Conservation (phyloP, 2,113 vertebrate species). For the Cettia cetti region DNA sequence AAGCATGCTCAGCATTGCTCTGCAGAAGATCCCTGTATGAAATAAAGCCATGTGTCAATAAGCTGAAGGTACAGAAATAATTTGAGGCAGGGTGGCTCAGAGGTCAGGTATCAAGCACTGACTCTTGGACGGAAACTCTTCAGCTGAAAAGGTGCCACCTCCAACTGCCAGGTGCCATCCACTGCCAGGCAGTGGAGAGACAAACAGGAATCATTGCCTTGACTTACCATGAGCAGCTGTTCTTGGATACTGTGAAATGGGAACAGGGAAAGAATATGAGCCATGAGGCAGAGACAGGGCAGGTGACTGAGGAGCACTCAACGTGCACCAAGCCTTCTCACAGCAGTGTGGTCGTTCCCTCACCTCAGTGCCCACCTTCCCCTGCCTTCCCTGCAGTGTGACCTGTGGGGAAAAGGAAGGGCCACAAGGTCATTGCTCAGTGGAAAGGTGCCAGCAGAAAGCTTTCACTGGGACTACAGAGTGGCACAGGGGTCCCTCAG, state of each 20-base stretch:
- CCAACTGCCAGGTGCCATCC: not conserved
- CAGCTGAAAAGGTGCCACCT: not conserved
- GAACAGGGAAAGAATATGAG: fast-evolving
- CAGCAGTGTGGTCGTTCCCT: not conserved
- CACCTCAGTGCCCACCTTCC: not conserved
- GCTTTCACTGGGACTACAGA: not conserved
- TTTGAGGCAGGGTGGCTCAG: not conserved
- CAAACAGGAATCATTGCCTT: not conserved
- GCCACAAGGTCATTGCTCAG: not conserved
- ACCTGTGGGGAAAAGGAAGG: not conserved
- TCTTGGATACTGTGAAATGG: not conserved
- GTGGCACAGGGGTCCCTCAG: not conserved
- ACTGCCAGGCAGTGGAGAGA: not conserved
- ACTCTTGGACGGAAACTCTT: not conserved
- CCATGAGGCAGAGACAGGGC: not conserved
- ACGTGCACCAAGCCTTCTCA: fast-evolving
- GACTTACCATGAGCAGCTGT: not conserved
- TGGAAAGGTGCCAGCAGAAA: not conserved
- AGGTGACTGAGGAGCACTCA: not conserved
- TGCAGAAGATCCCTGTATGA: not conserved
- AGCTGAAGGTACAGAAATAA: not conserved
- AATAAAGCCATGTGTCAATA: not conserved
- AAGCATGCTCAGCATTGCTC: not conserved
- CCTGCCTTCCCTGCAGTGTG: not conserved
- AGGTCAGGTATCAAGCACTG: not conserved